A percentile compares a stretch with the other conserved stretches of the same genome.
Conservation (phyloP, 2,113 vertebrate genomes). For the Pelobates fuscus region DNA sequence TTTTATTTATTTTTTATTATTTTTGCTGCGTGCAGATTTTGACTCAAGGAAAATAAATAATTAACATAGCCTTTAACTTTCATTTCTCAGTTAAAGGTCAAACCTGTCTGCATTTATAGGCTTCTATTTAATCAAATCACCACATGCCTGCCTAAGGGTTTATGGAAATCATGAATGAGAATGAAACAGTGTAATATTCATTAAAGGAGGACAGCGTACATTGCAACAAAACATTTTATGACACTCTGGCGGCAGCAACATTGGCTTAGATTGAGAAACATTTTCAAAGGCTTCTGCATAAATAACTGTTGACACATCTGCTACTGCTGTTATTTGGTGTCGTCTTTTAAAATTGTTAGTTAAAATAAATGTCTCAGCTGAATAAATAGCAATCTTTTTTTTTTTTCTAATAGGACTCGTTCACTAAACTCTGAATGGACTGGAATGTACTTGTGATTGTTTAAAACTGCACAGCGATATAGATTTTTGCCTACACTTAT, state of each 20-base stretch:
- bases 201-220: constrained; percentile 17
- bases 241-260: constrained; percentile 33
- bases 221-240: constrained; percentile 20
- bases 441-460: too few relatives aligned
- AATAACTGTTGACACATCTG: constrained; percentile 4
- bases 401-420: too few relatives aligned
- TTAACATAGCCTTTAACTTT: constrained; percentile 51
- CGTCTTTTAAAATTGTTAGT: constrained; percentile 1
- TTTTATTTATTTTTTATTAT: too few relatives aligned
- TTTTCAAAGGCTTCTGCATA: neutral
- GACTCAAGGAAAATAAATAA: constrained; percentile 41
- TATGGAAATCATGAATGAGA: constrained; percentile 35
- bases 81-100: constrained; percentile 45
- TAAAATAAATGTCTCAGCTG: neutral
- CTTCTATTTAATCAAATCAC: constrained; percentile 41
- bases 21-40: neutral
- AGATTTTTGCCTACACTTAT: too few relatives aligned
- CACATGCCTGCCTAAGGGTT: constrained; percentile 35
- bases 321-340: neutral
- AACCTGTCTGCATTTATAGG: constrained; percentile 35
- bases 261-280: neutral
- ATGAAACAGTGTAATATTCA: constrained; percentile 38
- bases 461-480: too few relatives aligned
- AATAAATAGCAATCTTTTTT: too few relatives aligned
- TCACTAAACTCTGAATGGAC: too few relatives aligned